Evolutionary conservation across 37 sponge, comb jelly and placozoan genomes (phyloP).

Genomic region (Tethya wilhelma): DNA sequence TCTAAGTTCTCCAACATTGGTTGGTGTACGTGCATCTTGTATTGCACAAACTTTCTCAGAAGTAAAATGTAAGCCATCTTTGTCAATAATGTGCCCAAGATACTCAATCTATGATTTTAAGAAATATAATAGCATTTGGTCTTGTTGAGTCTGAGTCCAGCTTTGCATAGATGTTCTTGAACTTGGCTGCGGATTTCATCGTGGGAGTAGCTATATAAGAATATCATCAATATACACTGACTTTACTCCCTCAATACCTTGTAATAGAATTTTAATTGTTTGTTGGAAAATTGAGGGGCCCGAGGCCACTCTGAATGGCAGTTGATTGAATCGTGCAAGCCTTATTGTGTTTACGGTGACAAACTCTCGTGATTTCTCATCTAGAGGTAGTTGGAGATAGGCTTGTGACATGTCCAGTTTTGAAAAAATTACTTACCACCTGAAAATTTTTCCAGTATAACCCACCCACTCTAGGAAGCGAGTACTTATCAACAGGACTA

Average conservation of each 20-base stretch:
- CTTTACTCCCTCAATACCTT: slow-evolving; percentile 31
- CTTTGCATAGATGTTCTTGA: neutral
- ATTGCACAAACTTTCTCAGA: slow-evolving; percentile 19
- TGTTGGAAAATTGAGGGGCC: slow-evolving; percentile 40
- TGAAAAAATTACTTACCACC: slow-evolving; percentile 58
- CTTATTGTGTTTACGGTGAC: slow-evolving; percentile 65
- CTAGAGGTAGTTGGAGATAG: slow-evolving; percentile 41
- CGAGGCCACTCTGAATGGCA: slow-evolving; percentile 42
- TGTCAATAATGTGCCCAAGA: slow-evolving; percentile 12
- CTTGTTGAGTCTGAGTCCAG: slow-evolving; percentile 14
- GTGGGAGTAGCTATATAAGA: slow-evolving; percentile 7
- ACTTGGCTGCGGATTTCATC: neutral
- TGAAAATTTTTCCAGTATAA: slow-evolving; percentile 17
- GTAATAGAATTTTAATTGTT: slow-evolving; percentile 31
- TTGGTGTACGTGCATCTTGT: slow-evolving; percentile 27
- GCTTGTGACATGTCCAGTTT: slow-evolving; percentile 62
- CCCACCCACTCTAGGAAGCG: slow-evolving; percentile 48
- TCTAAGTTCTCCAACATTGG: slow-evolving; percentile 10
- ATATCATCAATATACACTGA: slow-evolving; percentile 29
- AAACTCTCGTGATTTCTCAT: slow-evolving; percentile 19
- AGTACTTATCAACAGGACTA: slow-evolving; percentile 32
- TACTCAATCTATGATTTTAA: slow-evolving; percentile 4
- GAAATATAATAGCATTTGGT: slow-evolving; percentile 16
- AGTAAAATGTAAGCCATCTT: slow-evolving; percentile 13
- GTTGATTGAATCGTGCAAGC: slow-evolving; percentile 21